These are phyloP conservation scores for Acrossocheilus wenchowensis DNA, from an alignment of 2,797 vertebrate species.

Conservation along the genomic window DNA sequence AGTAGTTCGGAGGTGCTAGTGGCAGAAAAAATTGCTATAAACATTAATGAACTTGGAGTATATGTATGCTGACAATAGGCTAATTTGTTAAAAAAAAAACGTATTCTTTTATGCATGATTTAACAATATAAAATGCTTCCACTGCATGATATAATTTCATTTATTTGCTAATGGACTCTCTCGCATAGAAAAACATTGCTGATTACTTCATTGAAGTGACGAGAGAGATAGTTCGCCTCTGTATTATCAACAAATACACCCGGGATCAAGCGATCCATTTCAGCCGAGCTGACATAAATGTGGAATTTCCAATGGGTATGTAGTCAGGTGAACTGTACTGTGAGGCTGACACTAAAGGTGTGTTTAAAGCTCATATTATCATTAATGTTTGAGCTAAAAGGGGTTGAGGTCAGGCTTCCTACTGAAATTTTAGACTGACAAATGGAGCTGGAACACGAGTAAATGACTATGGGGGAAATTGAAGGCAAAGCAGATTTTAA, in stretches of 20 bases:
- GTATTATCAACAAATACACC: constrained; percentile 35
- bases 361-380: constrained; percentile 46
- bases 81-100: background rate
- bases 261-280: constrained; percentile 8
- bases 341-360: constrained; percentile 39
- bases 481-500: constrained; percentile 54
- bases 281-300: constrained; percentile 26
- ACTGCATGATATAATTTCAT: background rate
- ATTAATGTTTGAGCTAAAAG: constrained; percentile 56
- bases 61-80: background rate
- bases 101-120: constrained; percentile 5
- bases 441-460: constrained; percentile 51
- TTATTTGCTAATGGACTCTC: constrained; percentile 32
- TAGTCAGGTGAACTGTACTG: constrained; percentile 26
- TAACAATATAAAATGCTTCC: background rate
- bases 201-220: constrained; percentile 23
- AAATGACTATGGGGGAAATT: constrained; percentile 48
- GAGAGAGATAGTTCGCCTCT: constrained; percentile 11
- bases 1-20: background rate
- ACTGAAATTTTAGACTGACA: constrained; percentile 45
- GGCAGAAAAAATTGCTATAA: background rate
- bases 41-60: background rate
- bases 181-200: constrained; percentile 17
- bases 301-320: constrained; percentile 36
- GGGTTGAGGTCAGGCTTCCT: constrained; percentile 54